Base-by-base conservation (phyloP, 2,113 vertebrate species). In the Dasyurus viverrinus region DNA sequence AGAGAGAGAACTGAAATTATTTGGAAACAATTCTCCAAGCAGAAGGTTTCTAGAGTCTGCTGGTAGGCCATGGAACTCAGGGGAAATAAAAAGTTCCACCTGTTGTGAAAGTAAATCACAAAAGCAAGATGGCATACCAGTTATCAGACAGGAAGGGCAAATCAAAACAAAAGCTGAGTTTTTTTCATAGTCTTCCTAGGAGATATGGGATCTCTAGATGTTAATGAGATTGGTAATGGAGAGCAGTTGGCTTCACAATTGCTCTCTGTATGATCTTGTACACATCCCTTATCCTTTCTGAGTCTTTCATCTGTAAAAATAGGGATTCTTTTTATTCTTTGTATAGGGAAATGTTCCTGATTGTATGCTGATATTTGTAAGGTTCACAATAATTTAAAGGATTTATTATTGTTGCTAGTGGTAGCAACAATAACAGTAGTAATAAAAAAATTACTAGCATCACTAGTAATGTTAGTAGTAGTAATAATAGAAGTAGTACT, bases 1-100 rank as follows among this genome's bases (percentile, higher is more conserved):
- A 76, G 91, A 89, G 52, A 47, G 42, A 1, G 2, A 91, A 26
- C 54, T 24, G 89, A 52, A 26, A 26, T 19, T 47, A 89, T 90
- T 53, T 96, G 90, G 9, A 93, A 95, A 50, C 22, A 54, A 54
- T 94, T 91, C 26, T 91, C 42, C 27, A 53, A 91, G 94, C 50
- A 93, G 90, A 90, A 50, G 12, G 30, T 84, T 54, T 60, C 14
- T 42, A 92, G 84, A 60, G 53, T 90, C 68, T 84, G 7, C n/a
- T 84, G 19, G n/a, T 23, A 84, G 36, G 36, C 68, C 68, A 84
- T 8, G 68, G 68, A 84, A 84, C 68, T 42, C 68, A 84, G 19
- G 68, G 68, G 68, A 84, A 84, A 84, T 84, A 84, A 84, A 9
- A 19, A 84, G n/a, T 84, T 84, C n/a, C n/a, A 42, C 19, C 36